These are phyloP conservation scores for Rhinichthys klamathensis DNA, from an alignment of 2,113 vertebrate species.

Conservation along the genomic window DNA sequence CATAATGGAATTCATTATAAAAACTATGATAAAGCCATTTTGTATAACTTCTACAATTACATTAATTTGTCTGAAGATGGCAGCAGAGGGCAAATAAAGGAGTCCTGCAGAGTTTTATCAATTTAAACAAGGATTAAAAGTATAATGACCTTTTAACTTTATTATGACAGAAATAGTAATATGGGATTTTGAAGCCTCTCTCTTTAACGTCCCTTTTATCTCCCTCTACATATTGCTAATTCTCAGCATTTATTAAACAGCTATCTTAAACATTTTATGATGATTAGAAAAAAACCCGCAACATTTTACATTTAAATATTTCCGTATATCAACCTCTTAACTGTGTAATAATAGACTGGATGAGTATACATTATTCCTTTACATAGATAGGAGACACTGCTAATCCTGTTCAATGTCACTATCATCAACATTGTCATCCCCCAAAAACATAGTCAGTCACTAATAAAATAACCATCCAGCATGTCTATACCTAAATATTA, in stretches of 20 bases:
- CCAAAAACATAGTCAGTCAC: not conserved
- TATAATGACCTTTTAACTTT: not conserved
- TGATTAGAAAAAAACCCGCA: not conserved
- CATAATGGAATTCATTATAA: too few species aligned
- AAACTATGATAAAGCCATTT: not conserved
- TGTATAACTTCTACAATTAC: constrained; percentile 21
- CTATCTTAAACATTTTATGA: not conserved
- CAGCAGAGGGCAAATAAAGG: constrained; percentile 55
- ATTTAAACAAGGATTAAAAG: not conserved
- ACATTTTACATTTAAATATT: not conserved
- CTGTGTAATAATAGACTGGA: not conserved
- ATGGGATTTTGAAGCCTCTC: not conserved
- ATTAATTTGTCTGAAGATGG: constrained; percentile 61
- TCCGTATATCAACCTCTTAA: not conserved
- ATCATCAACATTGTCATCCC: too few species aligned
- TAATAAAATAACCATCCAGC: not conserved
- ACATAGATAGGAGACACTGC: not conserved
- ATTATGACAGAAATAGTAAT: not conserved
- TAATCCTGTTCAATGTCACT: not conserved
- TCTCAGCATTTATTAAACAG: not conserved
- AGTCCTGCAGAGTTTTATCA: not conserved
- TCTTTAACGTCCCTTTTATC: not conserved
- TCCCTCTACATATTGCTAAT: not conserved
- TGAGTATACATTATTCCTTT: not conserved
- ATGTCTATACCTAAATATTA: not conserved